Conservation (phyloP, 2,113 vertebrate genomes). For the Hoplias malabaricus region DNA sequence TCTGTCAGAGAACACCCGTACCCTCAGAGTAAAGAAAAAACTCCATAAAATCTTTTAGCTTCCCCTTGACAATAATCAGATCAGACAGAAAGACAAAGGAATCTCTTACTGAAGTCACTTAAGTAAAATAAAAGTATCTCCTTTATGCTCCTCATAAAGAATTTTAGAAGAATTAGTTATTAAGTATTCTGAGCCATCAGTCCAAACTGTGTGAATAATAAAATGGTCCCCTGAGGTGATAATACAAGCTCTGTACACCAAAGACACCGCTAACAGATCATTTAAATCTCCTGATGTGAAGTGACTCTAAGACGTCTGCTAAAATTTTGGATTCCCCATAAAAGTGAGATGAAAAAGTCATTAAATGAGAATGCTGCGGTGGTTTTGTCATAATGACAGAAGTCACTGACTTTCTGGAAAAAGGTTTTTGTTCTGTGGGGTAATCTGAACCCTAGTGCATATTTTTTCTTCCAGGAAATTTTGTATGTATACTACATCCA, state of each 20-base stretch:
- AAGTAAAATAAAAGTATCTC: too few species aligned
- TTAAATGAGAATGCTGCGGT: background rate
- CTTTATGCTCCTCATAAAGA: too few species aligned
- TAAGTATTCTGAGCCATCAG: too few species aligned
- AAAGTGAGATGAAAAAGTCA: background rate
- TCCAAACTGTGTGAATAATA: too few species aligned
- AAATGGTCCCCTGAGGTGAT: too few species aligned
- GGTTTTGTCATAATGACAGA: background rate
- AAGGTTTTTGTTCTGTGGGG: background rate
- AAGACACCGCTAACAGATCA: background rate
- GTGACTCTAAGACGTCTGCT: background rate
- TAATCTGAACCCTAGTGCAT: background rate
- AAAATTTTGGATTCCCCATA: background rate
- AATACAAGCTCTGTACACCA: background rate
- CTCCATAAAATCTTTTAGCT: too few species aligned
- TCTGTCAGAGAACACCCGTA: background rate
- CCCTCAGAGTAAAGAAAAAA: too few species aligned
- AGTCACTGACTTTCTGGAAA: background rate
- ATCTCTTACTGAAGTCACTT: too few species aligned
- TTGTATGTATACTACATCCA: background rate
- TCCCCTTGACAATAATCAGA: too few species aligned
- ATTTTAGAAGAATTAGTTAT: too few species aligned
- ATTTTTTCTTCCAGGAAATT: background rate
- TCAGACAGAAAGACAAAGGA: too few species aligned
- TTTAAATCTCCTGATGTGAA: background rate